Evolutionary conservation across 2,797 vertebrate genomes (phyloP), one percentile per base, ranked within the genome.

Genomic region (Arctocebus calabarensis): DNA sequence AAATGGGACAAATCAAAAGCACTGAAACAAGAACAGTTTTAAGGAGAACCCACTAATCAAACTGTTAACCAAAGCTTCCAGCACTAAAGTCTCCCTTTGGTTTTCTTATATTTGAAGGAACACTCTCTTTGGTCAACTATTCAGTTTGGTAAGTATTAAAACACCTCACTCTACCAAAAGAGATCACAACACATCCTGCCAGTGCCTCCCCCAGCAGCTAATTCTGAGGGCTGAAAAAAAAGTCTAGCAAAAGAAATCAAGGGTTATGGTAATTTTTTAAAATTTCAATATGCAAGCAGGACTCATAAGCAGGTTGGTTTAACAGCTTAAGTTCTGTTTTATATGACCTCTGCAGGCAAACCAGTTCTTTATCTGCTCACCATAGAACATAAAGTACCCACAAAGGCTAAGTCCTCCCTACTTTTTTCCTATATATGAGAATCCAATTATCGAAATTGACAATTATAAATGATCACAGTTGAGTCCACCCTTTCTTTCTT

Each of bases 311-410:
- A 93, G 81, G 95, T 79, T 92, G 83, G 64, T 84, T 87, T 90
- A 70, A 77, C 62, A 91, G 83, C 89, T 90, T 73, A 87, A 83
- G 75, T 70, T 91, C 57, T 62, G n/a, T 88, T 87, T 95, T 96
- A 96, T 93, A 48, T 61, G 48, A 55, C 61, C 32, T 79, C 29
- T 57, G 92, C 85, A 95, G 87, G 88, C 88, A 90, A 96, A 95
- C 83, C 64, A 82, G 88, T 83, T 96, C 81, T 91, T 94, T 95
- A 97, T 94, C 90, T 90, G 14, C 66, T 96, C 78, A 52, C 52
- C 48, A 66, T 55, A 68, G 71, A 86, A 74, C 73, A 85, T 17
- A 87, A 61, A 91, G 75, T 48, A 88, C n/a, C 70, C 66, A 88
- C 57, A 10, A 34, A 91, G 73, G 34, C 84, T 11, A 96, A 87